Evolutionary conservation across 2,113 vertebrate genomes (phyloP).

Genomic region (Vicugna pacos): DNA sequence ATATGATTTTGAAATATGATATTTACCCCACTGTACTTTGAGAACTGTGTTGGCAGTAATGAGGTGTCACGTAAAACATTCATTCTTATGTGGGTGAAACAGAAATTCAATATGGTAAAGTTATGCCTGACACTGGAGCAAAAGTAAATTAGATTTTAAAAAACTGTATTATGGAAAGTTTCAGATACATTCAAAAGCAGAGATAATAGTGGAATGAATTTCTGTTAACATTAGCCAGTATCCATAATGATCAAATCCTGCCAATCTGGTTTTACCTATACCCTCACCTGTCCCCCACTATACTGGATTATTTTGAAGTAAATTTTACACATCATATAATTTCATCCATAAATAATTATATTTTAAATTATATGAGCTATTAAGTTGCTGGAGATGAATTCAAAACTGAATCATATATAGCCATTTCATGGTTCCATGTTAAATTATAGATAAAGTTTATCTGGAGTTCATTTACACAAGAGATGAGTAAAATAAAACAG

Average conservation of each 20-base stretch:
- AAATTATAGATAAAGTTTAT: constrained; percentile 30
- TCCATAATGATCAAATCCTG: not conserved
- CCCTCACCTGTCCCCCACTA: not conserved
- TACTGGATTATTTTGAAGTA: not conserved
- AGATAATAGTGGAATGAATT: not conserved
- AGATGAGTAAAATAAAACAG: not conserved
- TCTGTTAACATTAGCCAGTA: not conserved
- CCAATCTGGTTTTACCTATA: not conserved
- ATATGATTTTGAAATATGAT: constrained; percentile 6
- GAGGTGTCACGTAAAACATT: not conserved
- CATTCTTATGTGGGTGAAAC: not conserved
- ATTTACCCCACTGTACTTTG: not conserved
- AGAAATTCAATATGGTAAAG: not conserved
- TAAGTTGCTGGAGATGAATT: not conserved
- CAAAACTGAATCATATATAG: not conserved
- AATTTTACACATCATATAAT: not conserved
- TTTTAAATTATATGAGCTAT: constrained; percentile 39
- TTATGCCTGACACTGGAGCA: not conserved
- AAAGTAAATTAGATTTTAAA: not conserved
- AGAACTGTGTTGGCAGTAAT: not conserved
- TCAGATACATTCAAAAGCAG: not conserved
- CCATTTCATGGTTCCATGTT: not conserved
- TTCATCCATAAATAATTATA: constrained; percentile 14
- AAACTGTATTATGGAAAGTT: not conserved
- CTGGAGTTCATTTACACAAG: constrained; percentile 12